Evolutionary conservation across 1,140 invertebrate species (phyloP), one percentile per base, ranked within the genome.

Genomic region (Pogonomyrmex barbatus): DNA sequence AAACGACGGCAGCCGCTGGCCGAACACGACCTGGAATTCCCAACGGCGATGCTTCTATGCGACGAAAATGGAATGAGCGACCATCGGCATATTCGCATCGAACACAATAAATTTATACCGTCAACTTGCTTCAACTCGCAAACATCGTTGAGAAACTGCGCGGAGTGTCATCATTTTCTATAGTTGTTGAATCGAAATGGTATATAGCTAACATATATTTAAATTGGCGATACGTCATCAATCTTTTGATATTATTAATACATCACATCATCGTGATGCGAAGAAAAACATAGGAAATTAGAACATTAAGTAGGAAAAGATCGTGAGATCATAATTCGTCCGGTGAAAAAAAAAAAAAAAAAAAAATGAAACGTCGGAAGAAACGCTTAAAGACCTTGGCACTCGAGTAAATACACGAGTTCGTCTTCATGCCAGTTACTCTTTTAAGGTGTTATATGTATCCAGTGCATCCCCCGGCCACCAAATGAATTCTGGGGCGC

Each of bases 401-500:
- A 89, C 75, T 79, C 86, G 88, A 70, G 81, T 82, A 88, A 88
- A 90, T 87, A 85, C 87, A 81, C 83, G 60, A 63, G 42, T 68
- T 86, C 63, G 88, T 68, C 83, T 88, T 78, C 71, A 65, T 75
- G 83, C 82, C 86, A 84, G 78, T 91, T 89, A 89, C 88, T 89
- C 90, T 90, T 88, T 91, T 87, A 88, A 88, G 83, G 67, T 75
- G 83, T 88, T 86, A 89, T 90, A 91, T 81, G 87, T 91, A 91
- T 87, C 89, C 87, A 62, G 78, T 67, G 58, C 87, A 75, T 17
- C 33, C 65, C 10, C 24, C 42, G 4, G 0, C 42, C 42, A 4
- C 8, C 89, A 83, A 91, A 89, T 88, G 88, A 89, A 87, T 91
- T 88, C 88, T 84, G 62, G 54, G 73, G 68, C 79, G 65, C 88